These are phyloP conservation scores for Caranx melampygus DNA, from an alignment of 2,113 vertebrate species.

Conservation along the genomic window DNA sequence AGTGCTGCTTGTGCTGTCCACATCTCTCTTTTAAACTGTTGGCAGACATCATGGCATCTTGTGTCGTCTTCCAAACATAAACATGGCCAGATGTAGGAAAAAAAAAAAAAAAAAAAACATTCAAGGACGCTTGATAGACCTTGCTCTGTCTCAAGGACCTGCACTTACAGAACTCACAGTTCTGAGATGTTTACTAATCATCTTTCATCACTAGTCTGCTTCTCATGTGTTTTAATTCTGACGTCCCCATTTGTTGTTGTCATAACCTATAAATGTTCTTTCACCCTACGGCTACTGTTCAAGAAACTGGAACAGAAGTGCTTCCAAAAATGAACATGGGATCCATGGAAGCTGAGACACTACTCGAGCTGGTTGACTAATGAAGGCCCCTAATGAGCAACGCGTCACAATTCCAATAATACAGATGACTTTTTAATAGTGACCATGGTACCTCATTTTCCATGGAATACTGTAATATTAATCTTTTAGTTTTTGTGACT, in stretches of 20 bases:
- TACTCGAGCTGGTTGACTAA: slow-evolving; percentile 26
- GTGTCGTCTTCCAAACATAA: slow-evolving; percentile 19
- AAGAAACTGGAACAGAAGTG: slow-evolving; percentile 10
- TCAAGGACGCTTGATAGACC: neutral
- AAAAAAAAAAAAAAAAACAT: neutral
- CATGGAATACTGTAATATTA: neutral
- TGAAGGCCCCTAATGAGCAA: slow-evolving; percentile 46
- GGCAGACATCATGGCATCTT: slow-evolving; percentile 14
- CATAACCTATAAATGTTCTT: slow-evolving; percentile 1
- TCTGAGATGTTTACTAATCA: neutral
- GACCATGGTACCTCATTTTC: slow-evolving; percentile 28
- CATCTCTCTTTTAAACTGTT: slow-evolving; percentile 1
- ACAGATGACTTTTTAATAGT: slow-evolving; percentile 49
- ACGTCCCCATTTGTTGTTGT: slow-evolving; percentile 5
- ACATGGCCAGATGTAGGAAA: slow-evolving; percentile 35
- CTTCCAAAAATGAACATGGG: slow-evolving; percentile 37
- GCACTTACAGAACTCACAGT: neutral
- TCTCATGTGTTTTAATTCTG: neutral
- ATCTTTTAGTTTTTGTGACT: neutral
- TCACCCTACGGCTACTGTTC: neutral
- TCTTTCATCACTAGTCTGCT: too few relatives aligned
- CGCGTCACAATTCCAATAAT: slow-evolving; percentile 27
- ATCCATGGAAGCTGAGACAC: slow-evolving; percentile 19
- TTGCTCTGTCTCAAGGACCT: neutral
- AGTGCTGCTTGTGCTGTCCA: neutral